Evolutionary conservation across 1,140 invertebrate genomes (phyloP).

Genomic region (Diploscapter pachys): DNA sequence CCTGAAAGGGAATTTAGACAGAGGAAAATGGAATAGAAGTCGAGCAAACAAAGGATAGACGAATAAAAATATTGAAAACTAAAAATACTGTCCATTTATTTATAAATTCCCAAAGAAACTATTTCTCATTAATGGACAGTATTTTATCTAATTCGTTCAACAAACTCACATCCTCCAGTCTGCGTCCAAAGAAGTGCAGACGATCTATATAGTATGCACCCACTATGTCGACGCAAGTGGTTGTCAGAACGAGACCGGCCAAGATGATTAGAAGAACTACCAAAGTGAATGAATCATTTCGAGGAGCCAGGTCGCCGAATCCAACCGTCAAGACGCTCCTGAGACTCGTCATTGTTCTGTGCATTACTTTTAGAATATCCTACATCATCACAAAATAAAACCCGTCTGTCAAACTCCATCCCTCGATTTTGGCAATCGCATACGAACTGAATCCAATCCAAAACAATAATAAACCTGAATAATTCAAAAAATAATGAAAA

Average conservation of each 20-base stretch:
- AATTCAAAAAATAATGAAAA: slow-evolving; percentile 4
- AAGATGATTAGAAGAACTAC: slow-evolving; percentile 46
- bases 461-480: slow-evolving; percentile 43
- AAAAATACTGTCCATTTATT: no score
- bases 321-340: not conserved
- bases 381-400: slow-evolving; percentile 59
- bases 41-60: no score
- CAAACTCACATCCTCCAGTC: slow-evolving; percentile 49
- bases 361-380: slow-evolving; percentile 10
- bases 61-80: no score
- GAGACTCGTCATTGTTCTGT: not conserved
- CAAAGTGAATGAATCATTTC: slow-evolving; percentile 49
- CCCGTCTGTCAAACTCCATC: slow-evolving; percentile 45
- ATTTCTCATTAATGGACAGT: slow-evolving; percentile 6
- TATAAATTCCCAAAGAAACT: no score
- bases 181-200: slow-evolving; percentile 55
- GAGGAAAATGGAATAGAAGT: no score
- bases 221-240: slow-evolving; percentile 56
- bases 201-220: slow-evolving; percentile 58
- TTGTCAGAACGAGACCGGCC: slow-evolving; percentile 50
- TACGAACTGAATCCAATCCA: slow-evolving; percentile 49
- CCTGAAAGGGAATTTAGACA: no score
- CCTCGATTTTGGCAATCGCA: slow-evolving; percentile 49
- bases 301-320: slow-evolving; percentile 49
- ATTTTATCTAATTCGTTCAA: not conserved